These are phyloP conservation scores for Epizoanthus rinbou DNA, from an alignment of 92 coral and sea anemone species.

Conservation along the genomic window DNA sequence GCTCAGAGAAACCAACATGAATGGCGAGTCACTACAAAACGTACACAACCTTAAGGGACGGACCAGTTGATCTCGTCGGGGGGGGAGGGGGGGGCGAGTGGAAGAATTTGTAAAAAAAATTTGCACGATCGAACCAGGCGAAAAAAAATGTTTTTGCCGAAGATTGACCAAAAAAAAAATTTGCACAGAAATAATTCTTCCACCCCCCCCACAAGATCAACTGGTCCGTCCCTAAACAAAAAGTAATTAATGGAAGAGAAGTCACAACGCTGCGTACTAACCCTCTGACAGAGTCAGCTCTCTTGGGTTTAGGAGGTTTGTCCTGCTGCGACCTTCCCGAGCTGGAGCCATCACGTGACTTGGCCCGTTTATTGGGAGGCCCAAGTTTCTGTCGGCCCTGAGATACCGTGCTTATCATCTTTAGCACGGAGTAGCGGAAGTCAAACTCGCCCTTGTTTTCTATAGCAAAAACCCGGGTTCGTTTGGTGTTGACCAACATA, in stretches of 20 bases:
- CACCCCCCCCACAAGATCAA: too few relatives aligned
- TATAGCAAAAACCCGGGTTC: slow-evolving; percentile 80
- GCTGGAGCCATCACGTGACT: slow-evolving; percentile 97
- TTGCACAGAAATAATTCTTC: too few relatives aligned
- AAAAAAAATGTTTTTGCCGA: too few relatives aligned
- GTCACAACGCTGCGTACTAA: slow-evolving; percentile 12
- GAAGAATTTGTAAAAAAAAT: too few relatives aligned
- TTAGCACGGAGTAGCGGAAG: slow-evolving; percentile 95
- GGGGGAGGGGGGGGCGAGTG: too few relatives aligned
- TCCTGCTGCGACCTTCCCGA: slow-evolving; percentile 96
- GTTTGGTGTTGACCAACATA: slow-evolving; percentile 91
- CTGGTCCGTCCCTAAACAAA: not conserved
- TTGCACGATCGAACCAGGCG: too few relatives aligned
- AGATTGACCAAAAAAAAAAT: too few relatives aligned
- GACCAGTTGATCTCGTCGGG: too few relatives aligned
- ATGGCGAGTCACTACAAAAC: too few relatives aligned
- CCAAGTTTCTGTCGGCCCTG: slow-evolving; percentile 97
- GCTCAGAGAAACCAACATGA: too few relatives aligned
- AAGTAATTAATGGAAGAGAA: not conserved
- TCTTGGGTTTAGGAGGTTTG: slow-evolving; percentile 83
- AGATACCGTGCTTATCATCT: slow-evolving; percentile 88
- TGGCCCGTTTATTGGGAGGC: slow-evolving; percentile 73
- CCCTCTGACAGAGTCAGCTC: slow-evolving; percentile 99
- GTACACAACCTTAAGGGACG: too few relatives aligned
- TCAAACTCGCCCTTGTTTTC: slow-evolving; percentile 99